Evolutionary conservation across 53 echinoderm and acorn worm species (phyloP).

Genomic region (Arbacia lixula): DNA sequence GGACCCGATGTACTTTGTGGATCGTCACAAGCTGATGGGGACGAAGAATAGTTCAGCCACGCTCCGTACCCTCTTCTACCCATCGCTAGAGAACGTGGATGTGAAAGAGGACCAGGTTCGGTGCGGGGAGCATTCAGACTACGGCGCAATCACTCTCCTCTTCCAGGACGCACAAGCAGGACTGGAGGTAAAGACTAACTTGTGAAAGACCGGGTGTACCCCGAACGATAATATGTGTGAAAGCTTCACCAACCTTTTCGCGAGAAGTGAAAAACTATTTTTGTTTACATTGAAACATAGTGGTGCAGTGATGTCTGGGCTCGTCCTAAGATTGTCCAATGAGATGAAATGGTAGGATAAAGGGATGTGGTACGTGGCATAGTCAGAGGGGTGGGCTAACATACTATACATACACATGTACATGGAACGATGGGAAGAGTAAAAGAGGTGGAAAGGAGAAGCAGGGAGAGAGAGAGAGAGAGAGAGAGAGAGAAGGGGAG

Average conservation of each 20-base stretch:
- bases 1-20: conserved; percentile 82
- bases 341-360: no score
- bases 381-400: background rate
- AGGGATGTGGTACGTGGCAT: no score
- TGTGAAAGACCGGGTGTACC: no score
- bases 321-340: no score
- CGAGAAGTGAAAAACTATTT: no score
- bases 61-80: conserved; percentile 74
- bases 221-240: no score
- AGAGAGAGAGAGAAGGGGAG: background rate
- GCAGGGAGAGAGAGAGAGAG: background rate
- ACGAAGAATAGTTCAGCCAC: conserved; percentile 44
- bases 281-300: no score
- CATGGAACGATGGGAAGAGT: background rate
- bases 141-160: conserved; percentile 78
- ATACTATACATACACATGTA: background rate
- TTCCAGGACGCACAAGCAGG: conserved; percentile 74
- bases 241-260: no score
- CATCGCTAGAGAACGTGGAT: conserved; percentile 43
- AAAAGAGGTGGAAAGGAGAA: background rate
- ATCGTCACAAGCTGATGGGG: conserved; percentile 61
- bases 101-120: conserved; percentile 79
- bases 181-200: conserved; percentile 86
- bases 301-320: no score
- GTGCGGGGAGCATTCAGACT: conserved; percentile 91